Percentiles rank a stretch among this genome's conserved stretches.
Conservation (phyloP, 2,888 invertebrate species). For the Therioaphis trifolii region DNA sequence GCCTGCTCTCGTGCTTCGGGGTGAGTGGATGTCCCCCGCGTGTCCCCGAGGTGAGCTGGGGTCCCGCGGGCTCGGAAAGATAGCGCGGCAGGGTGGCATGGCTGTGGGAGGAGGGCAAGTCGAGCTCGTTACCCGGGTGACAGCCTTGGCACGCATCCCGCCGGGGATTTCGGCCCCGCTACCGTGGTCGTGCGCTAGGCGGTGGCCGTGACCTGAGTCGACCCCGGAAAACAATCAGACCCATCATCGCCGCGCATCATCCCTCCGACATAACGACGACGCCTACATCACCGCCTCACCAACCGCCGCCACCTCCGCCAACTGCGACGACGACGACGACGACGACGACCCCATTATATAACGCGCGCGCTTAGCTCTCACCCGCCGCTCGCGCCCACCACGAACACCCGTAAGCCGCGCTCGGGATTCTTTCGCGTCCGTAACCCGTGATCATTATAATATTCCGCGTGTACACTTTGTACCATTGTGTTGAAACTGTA, state of each 20-base stretch:
- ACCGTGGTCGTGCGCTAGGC: not conserved
- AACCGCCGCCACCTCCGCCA: not conserved
- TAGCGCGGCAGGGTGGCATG: not conserved
- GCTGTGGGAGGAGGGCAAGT: not conserved
- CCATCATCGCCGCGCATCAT: slow-evolving; percentile 18
- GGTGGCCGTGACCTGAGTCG: slow-evolving; percentile 58
- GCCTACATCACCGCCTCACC: not conserved
- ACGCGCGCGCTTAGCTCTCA: no score
- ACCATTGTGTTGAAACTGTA: no score
- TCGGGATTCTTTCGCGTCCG: no score
- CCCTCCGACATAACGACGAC: not conserved
- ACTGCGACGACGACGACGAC: slow-evolving; percentile 6
- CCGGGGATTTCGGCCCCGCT: slow-evolving; percentile 5
- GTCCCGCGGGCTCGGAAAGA: not conserved
- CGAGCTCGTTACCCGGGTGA: slow-evolving; percentile 57
- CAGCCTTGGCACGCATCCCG: slow-evolving; percentile 61
- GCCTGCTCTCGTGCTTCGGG: not conserved
- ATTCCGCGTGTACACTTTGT: no score
- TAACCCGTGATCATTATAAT: no score
- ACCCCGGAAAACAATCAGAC: slow-evolving; percentile 57
- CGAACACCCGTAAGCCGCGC: no score
- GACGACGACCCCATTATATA: slow-evolving; percentile 17
- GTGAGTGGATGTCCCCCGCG: no score
- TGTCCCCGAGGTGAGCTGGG: not conserved
- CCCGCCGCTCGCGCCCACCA: no score